A percentile compares a stretch with the other conserved stretches of the same genome.
Evolutionary conservation across 2,113 vertebrate genomes (phyloP).

Genomic region (Alaudala cheleensis): DNA sequence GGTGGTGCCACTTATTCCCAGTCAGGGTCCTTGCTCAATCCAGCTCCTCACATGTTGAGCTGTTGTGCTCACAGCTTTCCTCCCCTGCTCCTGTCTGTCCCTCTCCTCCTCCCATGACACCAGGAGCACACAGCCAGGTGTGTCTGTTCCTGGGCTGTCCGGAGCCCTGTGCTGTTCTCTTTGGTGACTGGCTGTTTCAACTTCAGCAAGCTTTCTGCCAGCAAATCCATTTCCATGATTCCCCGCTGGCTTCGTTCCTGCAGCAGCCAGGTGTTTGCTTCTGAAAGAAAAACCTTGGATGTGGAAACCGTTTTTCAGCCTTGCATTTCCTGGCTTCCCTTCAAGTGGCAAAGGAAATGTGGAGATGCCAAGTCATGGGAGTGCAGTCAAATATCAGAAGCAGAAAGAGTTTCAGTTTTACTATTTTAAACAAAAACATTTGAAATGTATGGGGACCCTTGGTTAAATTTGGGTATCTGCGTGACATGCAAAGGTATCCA

Average conservation of each 20-base stretch:
- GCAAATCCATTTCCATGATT: background rate
- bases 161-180: background rate
- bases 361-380: background rate
- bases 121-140: background rate
- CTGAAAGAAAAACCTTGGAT: background rate
- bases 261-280: background rate
- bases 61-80: background rate
- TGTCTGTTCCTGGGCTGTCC: background rate
- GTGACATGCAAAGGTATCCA: background rate
- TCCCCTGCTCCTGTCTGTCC: slow-evolving; percentile 7
- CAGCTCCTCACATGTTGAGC: background rate
- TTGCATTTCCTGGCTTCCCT: background rate
- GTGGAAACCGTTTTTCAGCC: background rate
- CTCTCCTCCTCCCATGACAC: background rate
- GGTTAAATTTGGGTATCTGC: background rate
- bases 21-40: background rate
- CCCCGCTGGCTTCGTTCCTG: background rate
- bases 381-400: background rate
- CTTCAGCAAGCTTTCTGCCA: background rate
- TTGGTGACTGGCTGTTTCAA: background rate
- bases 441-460: background rate
- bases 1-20: background rate
- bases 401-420: background rate
- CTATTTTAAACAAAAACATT: background rate
- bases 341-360: background rate